These are phyloP conservation scores for Maniola hyperantus DNA, from an alignment of 2,888 invertebrate genomes.

Conservation along the genomic window DNA sequence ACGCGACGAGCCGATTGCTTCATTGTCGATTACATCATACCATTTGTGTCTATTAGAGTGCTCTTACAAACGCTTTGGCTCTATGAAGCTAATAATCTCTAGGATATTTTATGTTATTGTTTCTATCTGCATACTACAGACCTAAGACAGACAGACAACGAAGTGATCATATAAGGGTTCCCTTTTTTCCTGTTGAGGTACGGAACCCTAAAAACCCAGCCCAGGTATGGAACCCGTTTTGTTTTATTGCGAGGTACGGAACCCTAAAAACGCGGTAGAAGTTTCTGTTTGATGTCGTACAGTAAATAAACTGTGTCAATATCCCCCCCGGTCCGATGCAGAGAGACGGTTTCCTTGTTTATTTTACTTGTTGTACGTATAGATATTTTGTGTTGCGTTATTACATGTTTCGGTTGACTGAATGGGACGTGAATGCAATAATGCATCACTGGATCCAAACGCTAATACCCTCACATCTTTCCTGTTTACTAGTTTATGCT, in stretches of 20 bases:
- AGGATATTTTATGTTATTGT: neutral
- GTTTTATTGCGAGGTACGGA: too few species aligned
- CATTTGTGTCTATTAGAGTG: slow-evolving; percentile 37
- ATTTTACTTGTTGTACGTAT: neutral
- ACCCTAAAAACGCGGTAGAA: neutral
- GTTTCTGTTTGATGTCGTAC: slow-evolving; percentile 5
- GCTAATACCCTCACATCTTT: neutral
- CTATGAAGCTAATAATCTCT: slow-evolving; percentile 5
- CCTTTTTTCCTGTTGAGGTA: too few species aligned
- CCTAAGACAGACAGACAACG: too few species aligned
- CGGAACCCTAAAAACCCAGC: too few species aligned
- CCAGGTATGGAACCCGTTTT: too few species aligned
- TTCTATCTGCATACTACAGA: neutral
- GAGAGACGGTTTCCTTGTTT: slow-evolving; percentile 4
- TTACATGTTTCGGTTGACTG: neutral
- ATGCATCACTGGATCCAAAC: neutral
- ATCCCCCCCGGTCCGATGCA: neutral
- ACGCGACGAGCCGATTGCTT: slow-evolving; percentile 36
- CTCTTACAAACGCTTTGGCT: slow-evolving; percentile 21
- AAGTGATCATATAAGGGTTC: too few species aligned
- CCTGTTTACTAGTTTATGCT: too few species aligned
- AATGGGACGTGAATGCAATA: slow-evolving; percentile 1
- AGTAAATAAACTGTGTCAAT: neutral
- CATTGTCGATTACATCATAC: slow-evolving; percentile 39
- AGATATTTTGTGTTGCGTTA: neutral